Conservation (phyloP, 2,888 invertebrate species). For the Molorchus minor region DNA sequence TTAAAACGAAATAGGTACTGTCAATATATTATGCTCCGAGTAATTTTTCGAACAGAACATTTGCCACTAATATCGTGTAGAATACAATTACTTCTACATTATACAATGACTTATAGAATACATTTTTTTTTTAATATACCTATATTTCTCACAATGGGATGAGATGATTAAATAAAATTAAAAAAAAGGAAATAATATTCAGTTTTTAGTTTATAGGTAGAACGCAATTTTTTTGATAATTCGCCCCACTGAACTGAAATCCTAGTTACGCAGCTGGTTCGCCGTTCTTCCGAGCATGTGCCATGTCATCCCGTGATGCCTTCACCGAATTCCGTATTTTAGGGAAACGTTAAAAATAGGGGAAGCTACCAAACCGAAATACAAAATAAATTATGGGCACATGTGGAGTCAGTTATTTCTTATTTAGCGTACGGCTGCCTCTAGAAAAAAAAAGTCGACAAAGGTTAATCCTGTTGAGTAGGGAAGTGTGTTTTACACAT, state of each 20-base stretch:
- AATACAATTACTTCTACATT: too few species aligned
- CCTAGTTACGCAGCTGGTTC: slow-evolving; percentile 18
- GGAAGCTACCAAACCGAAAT: slow-evolving; percentile 41
- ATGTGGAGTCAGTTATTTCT: slow-evolving; percentile 45
- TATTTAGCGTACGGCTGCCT: slow-evolving; percentile 22
- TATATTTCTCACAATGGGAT: too few species aligned
- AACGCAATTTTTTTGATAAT: too few species aligned
- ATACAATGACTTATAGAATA: too few species aligned
- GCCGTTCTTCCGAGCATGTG: slow-evolving; percentile 30
- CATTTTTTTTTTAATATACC: too few species aligned
- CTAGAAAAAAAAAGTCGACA: slow-evolving; percentile 38
- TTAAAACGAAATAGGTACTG: too few species aligned
- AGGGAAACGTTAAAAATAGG: slow-evolving; percentile 43
- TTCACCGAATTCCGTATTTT: slow-evolving; percentile 41
- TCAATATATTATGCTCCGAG: too few species aligned
- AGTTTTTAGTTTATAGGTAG: too few species aligned
- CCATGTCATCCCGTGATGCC: slow-evolving; percentile 37
- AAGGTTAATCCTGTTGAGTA: slow-evolving; percentile 52
- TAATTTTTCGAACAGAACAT: too few species aligned
- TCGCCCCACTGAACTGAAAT: not conserved
- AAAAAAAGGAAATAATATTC: too few species aligned
- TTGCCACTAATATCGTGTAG: too few species aligned
- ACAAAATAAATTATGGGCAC: slow-evolving; percentile 43
- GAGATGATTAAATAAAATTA: too few species aligned
- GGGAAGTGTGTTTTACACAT: slow-evolving; percentile 46